Evolutionary conservation across 2,113 vertebrate species (phyloP).

Genomic region (Hemiprocne comata): DNA sequence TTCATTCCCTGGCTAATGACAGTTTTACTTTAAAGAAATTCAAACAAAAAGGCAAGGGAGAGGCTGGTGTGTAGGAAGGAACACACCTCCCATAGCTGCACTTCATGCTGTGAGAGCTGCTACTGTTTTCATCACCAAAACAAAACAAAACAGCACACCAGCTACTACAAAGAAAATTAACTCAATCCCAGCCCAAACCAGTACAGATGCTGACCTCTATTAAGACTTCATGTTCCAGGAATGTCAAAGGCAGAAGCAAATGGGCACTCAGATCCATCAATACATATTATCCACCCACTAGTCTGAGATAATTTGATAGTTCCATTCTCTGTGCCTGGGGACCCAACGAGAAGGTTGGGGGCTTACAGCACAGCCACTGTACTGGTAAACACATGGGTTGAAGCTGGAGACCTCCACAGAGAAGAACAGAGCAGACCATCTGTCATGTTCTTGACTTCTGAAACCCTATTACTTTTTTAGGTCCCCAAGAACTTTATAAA

Average conservation of each 20-base stretch:
- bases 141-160: not conserved
- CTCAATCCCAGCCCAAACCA: not conserved
- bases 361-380: not conserved
- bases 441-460: not conserved
- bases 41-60: not conserved
- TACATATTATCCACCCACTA: too few species aligned
- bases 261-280: not conserved
- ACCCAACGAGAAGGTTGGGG: not conserved
- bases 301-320: not conserved
- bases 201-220: not conserved
- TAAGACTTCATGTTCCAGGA: not conserved
- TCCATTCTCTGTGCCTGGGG: not conserved
- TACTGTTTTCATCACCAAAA: not conserved
- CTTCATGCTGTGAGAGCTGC: not conserved
- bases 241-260: not conserved
- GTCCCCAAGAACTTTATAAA: not conserved
- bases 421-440: not conserved
- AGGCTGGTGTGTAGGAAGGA: not conserved
- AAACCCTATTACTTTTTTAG: not conserved
- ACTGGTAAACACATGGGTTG: not conserved
- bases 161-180: not conserved
- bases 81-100: not conserved
- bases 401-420: not conserved
- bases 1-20: not conserved
- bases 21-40: not conserved